phyloP scores from a whole-genome alignment of 1,140 invertebrate genomes.

The Heliconius nattereri region DNA sequence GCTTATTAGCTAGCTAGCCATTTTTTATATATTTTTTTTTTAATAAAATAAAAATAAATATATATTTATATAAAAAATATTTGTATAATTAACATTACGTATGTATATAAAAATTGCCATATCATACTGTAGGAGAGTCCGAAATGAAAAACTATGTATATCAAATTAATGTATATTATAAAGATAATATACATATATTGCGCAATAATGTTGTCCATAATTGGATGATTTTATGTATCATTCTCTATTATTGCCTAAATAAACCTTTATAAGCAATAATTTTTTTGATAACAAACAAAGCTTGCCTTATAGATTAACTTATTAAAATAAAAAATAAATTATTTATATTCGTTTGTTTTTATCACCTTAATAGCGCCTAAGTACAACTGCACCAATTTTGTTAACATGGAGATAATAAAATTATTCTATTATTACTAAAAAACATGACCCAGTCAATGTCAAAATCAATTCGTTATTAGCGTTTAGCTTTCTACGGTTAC shows the following conservation, averaged over 20 bases:
- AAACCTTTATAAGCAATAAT: neutral
- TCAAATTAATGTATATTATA: no score
- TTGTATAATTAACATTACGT: neutral
- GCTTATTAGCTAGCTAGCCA: no score
- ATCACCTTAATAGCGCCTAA: neutral
- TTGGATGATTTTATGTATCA: no score
- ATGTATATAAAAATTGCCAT: neutral
- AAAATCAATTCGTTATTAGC: no score
- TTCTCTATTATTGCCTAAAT: no score
- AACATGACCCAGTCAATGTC: no score
- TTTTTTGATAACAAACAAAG: neutral
- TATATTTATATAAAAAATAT: neutral
- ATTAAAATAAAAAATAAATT: neutral
- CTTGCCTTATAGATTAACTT: conserved; percentile 9
- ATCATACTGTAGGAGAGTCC: neutral
- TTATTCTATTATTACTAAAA: neutral
- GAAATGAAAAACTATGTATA: neutral
- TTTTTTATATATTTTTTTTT: no score
- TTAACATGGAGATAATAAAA: neutral
- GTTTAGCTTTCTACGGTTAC: no score
- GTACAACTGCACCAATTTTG: neutral
- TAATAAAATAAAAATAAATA: no score
- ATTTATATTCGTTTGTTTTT: neutral
- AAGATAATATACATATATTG: neutral
- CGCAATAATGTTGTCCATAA: neutral